Evolutionary conservation across 2,888 invertebrate genomes (phyloP).

Genomic region (Steinernema carpocapsae): DNA sequence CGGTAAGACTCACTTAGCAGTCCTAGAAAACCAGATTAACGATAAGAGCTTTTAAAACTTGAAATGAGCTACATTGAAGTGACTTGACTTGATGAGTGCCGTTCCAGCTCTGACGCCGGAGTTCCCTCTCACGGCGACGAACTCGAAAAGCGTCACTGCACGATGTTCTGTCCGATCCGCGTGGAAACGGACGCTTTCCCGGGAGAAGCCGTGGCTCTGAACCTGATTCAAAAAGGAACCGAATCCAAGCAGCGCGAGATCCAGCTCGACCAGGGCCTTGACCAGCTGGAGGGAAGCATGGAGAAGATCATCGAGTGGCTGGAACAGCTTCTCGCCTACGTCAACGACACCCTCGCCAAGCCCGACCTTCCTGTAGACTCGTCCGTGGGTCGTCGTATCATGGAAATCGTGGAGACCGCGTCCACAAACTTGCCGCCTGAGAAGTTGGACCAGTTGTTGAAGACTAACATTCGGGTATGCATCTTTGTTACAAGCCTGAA

Average conservation of each 20-base stretch:
- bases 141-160: conserved; percentile 73
- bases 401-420: conserved; percentile 87
- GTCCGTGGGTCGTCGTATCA: conserved; percentile 85
- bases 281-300: conserved; percentile 86
- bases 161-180: conserved; percentile 70
- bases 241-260: conserved; percentile 74
- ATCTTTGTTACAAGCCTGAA: conserved; percentile 21
- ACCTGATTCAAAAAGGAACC: conserved; percentile 59
- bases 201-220: conserved; percentile 79
- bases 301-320: conserved; percentile 75
- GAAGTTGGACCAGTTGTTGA: conserved; percentile 91
- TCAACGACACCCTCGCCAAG: conserved; percentile 78
- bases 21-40: too few species aligned
- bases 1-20: conserved; percentile 71
- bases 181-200: conserved; percentile 87
- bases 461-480: conserved; percentile 85
- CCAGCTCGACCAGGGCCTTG: conserved; percentile 71
- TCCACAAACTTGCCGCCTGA: conserved; percentile 84
- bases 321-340: conserved; percentile 73
- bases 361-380: conserved; percentile 74
- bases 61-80: too few species aligned
- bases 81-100: too few species aligned
- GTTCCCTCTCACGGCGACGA: conserved; percentile 88
- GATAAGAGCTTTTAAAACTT: too few species aligned
- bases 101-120: conserved; percentile 81